phyloP scores from a whole-genome alignment of 2,797 vertebrate genomes.

The Anguilla obscura region DNA sequence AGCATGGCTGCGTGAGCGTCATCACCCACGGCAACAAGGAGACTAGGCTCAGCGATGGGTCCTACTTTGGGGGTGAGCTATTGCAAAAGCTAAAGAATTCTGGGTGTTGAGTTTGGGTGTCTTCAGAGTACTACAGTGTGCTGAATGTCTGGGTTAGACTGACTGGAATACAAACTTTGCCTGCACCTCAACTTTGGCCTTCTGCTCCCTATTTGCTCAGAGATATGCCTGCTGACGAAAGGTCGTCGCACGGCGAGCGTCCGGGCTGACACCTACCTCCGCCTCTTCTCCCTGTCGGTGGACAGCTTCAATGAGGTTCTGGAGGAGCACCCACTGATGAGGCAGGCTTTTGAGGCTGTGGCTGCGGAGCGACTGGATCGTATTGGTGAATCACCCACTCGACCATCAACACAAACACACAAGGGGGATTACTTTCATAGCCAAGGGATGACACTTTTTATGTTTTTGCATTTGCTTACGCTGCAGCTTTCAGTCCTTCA shows the following conservation, averaged over 20 bases:
- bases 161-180: neutral
- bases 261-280: slow-evolving; percentile 77
- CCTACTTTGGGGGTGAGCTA: slow-evolving; percentile 80
- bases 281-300: slow-evolving; percentile 79
- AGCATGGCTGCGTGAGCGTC: slow-evolving; percentile 78
- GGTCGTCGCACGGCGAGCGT: slow-evolving; percentile 80
- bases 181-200: neutral
- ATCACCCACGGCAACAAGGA: slow-evolving; percentile 80
- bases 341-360: slow-evolving; percentile 75
- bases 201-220: slow-evolving; percentile 48
- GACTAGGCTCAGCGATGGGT: slow-evolving; percentile 80
- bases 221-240: slow-evolving; percentile 79
- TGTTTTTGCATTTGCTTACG: neutral
- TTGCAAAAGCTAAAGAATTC: neutral
- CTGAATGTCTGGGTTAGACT: neutral
- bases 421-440: neutral
- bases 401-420: neutral
- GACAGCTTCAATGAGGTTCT: slow-evolving; percentile 84
- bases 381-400: slow-evolving; percentile 67
- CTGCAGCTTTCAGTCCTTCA: neutral
- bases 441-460: neutral
- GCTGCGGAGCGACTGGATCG: slow-evolving; percentile 79
- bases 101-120: neutral
- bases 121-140: neutral
- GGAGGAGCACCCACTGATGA: slow-evolving; percentile 84